Conservation (phyloP, 2,797 vertebrate genomes). For the Pipistrellus pipistrellus region DNA sequence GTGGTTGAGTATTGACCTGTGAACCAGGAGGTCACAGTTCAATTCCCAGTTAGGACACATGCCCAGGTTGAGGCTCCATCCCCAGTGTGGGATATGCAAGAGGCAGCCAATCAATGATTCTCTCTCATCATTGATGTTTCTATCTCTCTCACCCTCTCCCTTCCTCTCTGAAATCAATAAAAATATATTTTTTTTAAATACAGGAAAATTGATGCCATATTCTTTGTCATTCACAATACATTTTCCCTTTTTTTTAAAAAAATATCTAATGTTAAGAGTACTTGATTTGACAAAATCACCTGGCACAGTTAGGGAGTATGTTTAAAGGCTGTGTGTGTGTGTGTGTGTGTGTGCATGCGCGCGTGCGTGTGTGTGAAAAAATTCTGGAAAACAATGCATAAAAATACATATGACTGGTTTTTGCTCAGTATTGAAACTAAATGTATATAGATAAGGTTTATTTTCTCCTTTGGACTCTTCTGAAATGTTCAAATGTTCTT, state of each 20-base stretch:
- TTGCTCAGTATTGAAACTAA: background rate
- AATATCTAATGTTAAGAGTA: background rate
- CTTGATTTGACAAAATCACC: background rate
- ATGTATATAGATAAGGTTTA: background rate
- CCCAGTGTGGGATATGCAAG: no score
- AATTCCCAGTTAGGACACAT: no score
- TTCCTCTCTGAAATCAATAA: no score
- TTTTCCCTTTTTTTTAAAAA: background rate
- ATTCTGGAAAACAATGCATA: background rate
- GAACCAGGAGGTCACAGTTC: no score
- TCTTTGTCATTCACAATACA: background rate
- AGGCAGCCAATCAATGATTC: no score
- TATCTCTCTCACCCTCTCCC: no score
- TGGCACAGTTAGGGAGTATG: background rate
- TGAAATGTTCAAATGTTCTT: conserved; percentile 32
- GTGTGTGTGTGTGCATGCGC: background rate
- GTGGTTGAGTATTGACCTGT: no score
- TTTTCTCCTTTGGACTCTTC: background rate
- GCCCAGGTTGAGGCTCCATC: no score
- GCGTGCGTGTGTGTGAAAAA: background rate
- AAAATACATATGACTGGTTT: background rate
- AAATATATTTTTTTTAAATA: no score
- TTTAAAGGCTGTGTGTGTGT: background rate
- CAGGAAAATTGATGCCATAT: background rate
- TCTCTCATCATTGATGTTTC: no score